Conservation (phyloP, 2,888 invertebrate genomes). For the Hirtodrosophila histrioides region DNA sequence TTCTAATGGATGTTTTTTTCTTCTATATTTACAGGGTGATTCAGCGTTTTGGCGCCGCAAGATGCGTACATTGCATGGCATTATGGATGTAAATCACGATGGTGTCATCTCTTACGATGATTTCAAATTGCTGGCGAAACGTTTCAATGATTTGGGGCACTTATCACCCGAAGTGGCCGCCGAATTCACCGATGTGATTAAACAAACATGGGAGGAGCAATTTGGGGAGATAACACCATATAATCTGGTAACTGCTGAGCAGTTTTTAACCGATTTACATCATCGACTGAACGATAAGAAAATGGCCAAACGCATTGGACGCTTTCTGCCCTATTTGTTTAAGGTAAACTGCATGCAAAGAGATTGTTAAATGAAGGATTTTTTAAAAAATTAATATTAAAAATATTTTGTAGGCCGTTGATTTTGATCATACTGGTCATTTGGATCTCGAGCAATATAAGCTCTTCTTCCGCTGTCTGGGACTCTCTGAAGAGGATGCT, state of each 20-base stretch:
- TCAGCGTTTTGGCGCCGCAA: conserved; percentile 92
- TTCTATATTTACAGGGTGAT: conserved; percentile 74
- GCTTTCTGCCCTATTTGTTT: conserved; percentile 92
- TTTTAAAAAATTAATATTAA: no score
- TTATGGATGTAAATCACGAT: conserved; percentile 93
- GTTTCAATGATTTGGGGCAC: conserved; percentile 91
- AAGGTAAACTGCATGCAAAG: conserved; percentile 86
- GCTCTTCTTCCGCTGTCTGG: conserved; percentile 92
- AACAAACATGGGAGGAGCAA: conserved; percentile 93
- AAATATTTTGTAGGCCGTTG: conserved; percentile 88
- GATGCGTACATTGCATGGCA: conserved; percentile 93
- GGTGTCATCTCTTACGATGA: conserved; percentile 93
- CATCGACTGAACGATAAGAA: conserved; percentile 91
- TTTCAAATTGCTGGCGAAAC: conserved; percentile 89
- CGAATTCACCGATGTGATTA: conserved; percentile 89
- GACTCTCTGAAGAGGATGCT: conserved; percentile 90
- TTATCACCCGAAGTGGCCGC: conserved; percentile 87
- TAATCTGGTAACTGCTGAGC: conserved; percentile 92
- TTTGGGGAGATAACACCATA: conserved; percentile 93
- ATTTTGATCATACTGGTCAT: conserved; percentile 91
- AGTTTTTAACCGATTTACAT: conserved; percentile 92
- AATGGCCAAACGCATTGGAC: conserved; percentile 89
- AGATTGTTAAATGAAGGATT: background rate
- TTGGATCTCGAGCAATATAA: conserved; percentile 93
- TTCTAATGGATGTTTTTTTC: background rate